A percentile compares a stretch with the other conserved stretches of the same genome.
These are phyloP conservation scores for Charina bottae DNA, from an alignment of 2,113 vertebrate species.

Conservation along the genomic window DNA sequence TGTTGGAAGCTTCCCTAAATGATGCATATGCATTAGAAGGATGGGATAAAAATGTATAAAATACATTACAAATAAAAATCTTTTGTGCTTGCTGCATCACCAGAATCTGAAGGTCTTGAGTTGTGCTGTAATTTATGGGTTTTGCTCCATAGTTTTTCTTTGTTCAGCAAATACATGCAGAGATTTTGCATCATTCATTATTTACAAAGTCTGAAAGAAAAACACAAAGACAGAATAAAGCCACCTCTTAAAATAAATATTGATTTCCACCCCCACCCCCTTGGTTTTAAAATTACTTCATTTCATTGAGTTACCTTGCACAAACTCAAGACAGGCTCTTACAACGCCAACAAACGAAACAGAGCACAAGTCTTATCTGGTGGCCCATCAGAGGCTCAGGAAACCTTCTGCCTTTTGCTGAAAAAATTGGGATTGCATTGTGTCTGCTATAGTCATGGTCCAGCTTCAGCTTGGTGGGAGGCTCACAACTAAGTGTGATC, in stretches of 20 bases:
- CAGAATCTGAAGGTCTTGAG: not conserved
- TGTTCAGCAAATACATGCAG: not conserved
- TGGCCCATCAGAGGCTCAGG: not conserved
- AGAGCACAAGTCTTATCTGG: constrained; percentile 8
- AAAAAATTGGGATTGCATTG: not conserved
- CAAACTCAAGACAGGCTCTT: not conserved
- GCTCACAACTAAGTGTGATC: not conserved
- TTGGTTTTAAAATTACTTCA: not conserved
- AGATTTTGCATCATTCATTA: not conserved
- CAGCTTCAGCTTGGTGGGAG: not conserved
- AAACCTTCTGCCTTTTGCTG: not conserved
- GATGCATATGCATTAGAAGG: not conserved
- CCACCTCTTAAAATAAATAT: not conserved
- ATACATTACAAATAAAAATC: not conserved
- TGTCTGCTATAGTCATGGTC: not conserved
- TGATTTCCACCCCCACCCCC: not conserved
- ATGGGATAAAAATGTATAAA: not conserved
- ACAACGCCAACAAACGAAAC: not conserved
- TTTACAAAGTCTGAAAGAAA: not conserved
- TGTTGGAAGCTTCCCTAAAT: not conserved
- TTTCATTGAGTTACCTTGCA: not conserved
- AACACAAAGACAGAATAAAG: not conserved
- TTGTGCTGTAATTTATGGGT: not conserved
- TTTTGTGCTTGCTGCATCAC: constrained; percentile 2
- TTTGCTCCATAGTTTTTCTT: not conserved